Evolutionary conservation across 1,140 invertebrate genomes (phyloP), one percentile per base, ranked within the genome.

Genomic region (Cydia pomonella): DNA sequence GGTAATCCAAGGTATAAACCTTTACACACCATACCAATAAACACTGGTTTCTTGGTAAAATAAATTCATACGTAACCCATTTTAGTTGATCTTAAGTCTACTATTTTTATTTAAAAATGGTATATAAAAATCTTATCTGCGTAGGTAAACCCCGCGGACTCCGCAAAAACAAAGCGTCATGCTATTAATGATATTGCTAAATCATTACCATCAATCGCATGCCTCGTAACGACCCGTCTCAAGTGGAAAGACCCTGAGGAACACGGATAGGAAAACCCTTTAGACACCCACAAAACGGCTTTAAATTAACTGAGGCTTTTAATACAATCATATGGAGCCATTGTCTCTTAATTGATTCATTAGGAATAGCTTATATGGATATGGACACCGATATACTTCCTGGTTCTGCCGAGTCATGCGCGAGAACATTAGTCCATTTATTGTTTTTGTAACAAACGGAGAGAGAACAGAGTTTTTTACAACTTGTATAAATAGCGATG

Each of bases 341-440:
- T 69, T 69, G 64, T 69, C 5, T 69, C 29, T 69, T 69, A 69
- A 69, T 69, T 69, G 64, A 69, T 69, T 69, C 64, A 69, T 69
- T 69, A 69, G 1, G 25, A 69, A 41, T 3, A 18, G n/a, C 64
- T 69, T 33, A 69, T 69, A 69, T 69, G 64, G 64, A 33, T n/a
- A 23, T n/a, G 33, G 33, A 38, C 1, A 38, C 33, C 27, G 64
- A 33, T 38, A 33, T 3, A 33, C 64, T 69, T 69, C 64, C 64
- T 69, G 29, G 29, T 69, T 69, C 16, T 66, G 16, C n/a, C 16
- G 21, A 69, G 64, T 18, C 27, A 69, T 41, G 64, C 63, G 23
- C 63, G 25, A 13, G 62, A 27, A 38, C 63, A 27, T 66, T 29
- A 29, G 13, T 69, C 6, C 27, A 6, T 38, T 69, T 69, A 69